Evolutionary conservation across 2,113 vertebrate species (phyloP).

Genomic region (Ctenodactylus gundi): DNA sequence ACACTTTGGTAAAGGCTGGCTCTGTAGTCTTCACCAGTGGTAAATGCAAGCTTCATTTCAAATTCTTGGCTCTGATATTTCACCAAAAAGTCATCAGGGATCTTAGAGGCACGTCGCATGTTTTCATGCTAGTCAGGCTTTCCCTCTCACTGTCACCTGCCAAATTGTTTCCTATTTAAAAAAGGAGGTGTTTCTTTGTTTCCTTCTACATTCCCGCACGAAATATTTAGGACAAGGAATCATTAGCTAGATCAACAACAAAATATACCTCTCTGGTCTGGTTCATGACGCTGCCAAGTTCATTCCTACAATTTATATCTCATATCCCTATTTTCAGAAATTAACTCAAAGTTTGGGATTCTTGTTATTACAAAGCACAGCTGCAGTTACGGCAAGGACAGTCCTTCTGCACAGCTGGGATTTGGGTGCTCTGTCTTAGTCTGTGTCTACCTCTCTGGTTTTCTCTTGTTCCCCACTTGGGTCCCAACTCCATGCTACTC

Average conservation of each 20-base stretch:
- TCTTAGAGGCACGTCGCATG: conserved; percentile 54
- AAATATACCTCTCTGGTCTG: neutral
- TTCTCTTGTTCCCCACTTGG: neutral
- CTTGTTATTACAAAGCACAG: neutral
- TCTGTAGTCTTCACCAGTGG: conserved; percentile 74
- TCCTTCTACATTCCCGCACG: conserved; percentile 36
- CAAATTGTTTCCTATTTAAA: conserved; percentile 69
- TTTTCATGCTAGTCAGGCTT: conserved; percentile 57
- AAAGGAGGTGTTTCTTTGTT: conserved; percentile 42
- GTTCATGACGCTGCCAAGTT: neutral
- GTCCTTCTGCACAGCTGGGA: neutral
- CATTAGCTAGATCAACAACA: conserved; percentile 1
- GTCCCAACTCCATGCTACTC: neutral
- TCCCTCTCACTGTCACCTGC: conserved; percentile 59
- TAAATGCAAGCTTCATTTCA: conserved; percentile 77
- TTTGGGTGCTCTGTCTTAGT: neutral
- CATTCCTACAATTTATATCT: conserved; percentile 18
- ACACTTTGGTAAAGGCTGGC: conserved; percentile 76
- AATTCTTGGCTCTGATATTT: conserved; percentile 72
- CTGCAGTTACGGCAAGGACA: neutral
- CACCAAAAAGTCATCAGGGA: conserved; percentile 71
- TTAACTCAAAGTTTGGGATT: neutral
- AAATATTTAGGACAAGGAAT: conserved; percentile 36
- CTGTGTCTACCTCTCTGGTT: neutral
- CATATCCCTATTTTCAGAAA: neutral